Percentiles rank a stretch among this genome's conserved stretches.
Evolutionary conservation across 2,113 vertebrate genomes (phyloP).

Genomic region (Pelecanoides urinatrix): DNA sequence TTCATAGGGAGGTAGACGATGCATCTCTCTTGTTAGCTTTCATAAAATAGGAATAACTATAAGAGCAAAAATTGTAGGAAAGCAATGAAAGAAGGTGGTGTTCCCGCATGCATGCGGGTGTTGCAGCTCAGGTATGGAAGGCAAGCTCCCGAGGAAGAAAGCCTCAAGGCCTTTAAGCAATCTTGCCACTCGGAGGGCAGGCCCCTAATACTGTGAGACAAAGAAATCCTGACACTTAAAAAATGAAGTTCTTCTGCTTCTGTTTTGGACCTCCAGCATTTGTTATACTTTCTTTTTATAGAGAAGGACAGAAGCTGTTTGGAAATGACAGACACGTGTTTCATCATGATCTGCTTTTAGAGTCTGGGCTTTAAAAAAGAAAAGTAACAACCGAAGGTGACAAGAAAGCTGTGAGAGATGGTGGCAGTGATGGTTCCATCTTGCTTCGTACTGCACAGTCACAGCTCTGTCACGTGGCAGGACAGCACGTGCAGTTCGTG

Average conservation of each 20-base stretch:
- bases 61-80: neutral
- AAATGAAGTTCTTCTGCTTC: neutral
- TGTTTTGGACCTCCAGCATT: neutral
- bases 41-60: neutral
- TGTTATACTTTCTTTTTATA: neutral
- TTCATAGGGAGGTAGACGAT: neutral
- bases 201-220: neutral
- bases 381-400: neutral
- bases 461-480: rapidly evolving
- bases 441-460: neutral
- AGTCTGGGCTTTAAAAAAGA: neutral
- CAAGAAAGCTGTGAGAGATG: neutral
- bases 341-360: neutral
- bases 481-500: rapidly evolving
- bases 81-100: neutral
- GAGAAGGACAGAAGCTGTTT: neutral
- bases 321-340: neutral
- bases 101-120: neutral
- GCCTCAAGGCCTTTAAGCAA: neutral
- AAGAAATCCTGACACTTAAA: neutral
- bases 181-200: neutral
- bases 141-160: neutral
- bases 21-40: neutral
- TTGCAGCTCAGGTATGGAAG: neutral
- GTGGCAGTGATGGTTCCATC: neutral